Percentiles rank a stretch among this genome's conserved stretches.
These are phyloP conservation scores for Corbicula japonica DNA, from an alignment of 2,888 invertebrate genomes.

Conservation along the genomic window DNA sequence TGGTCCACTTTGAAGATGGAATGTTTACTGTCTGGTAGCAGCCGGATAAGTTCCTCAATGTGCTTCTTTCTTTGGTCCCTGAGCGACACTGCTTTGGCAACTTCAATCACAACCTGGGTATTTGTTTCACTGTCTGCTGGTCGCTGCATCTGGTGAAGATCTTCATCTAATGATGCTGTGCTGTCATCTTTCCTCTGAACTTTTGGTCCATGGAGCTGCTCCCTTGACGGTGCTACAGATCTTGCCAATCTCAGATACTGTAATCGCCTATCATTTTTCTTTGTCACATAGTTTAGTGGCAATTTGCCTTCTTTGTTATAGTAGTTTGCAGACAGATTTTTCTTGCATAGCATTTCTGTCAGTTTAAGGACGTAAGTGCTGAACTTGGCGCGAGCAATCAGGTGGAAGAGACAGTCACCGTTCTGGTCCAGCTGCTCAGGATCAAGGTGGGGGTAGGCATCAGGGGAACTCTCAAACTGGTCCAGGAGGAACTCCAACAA, in stretches of 20 bases:
- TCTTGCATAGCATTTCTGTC: constrained; percentile 73
- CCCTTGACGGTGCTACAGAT: constrained; percentile 17
- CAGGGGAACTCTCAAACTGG: constrained; percentile 63
- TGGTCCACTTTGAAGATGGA: constrained; percentile 48
- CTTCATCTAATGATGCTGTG: constrained; percentile 21
- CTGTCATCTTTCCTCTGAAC: background rate
- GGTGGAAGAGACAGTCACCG: constrained; percentile 70
- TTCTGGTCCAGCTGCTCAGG: constrained; percentile 61
- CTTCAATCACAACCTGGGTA: constrained; percentile 27
- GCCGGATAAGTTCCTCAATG: constrained; percentile 65
- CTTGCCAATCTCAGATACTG: constrained; percentile 61
- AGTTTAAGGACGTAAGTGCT: constrained; percentile 63
- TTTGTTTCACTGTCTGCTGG: constrained; percentile 27
- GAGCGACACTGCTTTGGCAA: constrained; percentile 36
- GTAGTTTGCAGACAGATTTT: constrained; percentile 66
- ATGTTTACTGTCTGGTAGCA: constrained; percentile 56
- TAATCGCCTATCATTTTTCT: constrained; percentile 71
- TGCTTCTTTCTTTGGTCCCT: constrained; percentile 59
- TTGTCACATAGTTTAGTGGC: constrained; percentile 72
- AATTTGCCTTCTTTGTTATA: constrained; percentile 73
- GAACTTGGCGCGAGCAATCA: constrained; percentile 67
- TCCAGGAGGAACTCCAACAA: constrained; percentile 72
- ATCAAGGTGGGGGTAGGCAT: constrained; percentile 66
- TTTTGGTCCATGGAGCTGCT: constrained; percentile 7
- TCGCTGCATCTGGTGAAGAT: constrained; percentile 22